phyloP scores from a whole-genome alignment of 2,113 vertebrate species.

The Holacanthus passer region DNA sequence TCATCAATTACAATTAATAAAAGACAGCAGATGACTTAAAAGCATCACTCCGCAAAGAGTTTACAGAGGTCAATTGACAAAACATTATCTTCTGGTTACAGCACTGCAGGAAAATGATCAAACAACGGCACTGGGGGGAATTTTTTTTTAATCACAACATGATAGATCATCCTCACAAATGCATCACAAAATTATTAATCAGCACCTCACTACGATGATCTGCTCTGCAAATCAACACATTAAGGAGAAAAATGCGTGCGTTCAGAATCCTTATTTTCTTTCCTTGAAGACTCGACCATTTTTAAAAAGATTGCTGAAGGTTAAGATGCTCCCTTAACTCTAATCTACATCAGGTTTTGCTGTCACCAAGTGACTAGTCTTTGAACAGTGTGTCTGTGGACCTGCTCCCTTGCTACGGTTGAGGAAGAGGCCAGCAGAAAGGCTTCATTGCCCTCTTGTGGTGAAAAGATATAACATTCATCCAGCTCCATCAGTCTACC shows the following conservation, averaged over 20 bases:
- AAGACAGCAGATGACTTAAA: constrained; percentile 60
- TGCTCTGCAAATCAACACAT: constrained; percentile 40
- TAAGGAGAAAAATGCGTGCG: constrained; percentile 29
- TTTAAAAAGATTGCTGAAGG: constrained; percentile 22
- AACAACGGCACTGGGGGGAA: background rate
- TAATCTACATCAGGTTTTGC: constrained; percentile 44
- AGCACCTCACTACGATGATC: constrained; percentile 22
- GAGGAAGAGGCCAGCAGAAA: constrained; percentile 65
- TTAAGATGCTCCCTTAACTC: constrained; percentile 54
- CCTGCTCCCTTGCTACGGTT: background rate
- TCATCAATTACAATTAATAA: constrained; percentile 66
- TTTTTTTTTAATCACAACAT: constrained; percentile 24
- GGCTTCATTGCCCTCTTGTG: constrained; percentile 80
- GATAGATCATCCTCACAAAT: constrained; percentile 24
- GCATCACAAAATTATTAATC: constrained; percentile 44
- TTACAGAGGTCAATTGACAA: constrained; percentile 51
- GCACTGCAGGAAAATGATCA: constrained; percentile 41
- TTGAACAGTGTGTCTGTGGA: constrained; percentile 41
- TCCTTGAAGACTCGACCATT: constrained; percentile 9
- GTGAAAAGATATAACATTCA: constrained; percentile 36
- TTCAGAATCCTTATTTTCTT: constrained; percentile 32
- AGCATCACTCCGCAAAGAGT: constrained; percentile 42
- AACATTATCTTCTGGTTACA: constrained; percentile 47
- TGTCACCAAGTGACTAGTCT: constrained; percentile 47
- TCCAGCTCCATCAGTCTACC: background rate